Percentiles rank a stretch among this genome's conserved stretches.
Evolutionary conservation across 2,888 invertebrate species (phyloP).

Genomic region (Pristionchus entomophagus): DNA sequence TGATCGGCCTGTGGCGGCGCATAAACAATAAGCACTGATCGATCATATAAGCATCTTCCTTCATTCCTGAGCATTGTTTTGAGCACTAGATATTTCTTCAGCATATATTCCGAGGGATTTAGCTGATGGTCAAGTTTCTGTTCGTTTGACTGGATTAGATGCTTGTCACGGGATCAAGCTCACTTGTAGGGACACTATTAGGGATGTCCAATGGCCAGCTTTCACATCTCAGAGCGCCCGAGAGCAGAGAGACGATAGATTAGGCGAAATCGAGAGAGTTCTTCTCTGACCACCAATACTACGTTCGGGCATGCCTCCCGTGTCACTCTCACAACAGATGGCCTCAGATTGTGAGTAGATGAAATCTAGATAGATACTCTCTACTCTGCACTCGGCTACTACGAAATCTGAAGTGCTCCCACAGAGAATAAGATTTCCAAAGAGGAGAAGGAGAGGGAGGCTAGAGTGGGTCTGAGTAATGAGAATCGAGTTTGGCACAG

Average conservation of each 20-base stretch:
- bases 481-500: neutral
- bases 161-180: too few relatives aligned
- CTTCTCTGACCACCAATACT: neutral
- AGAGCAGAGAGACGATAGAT: neutral
- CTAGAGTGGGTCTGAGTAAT: constrained; percentile 11
- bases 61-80: too few relatives aligned
- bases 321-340: constrained; percentile 37
- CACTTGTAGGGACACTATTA: too few relatives aligned
- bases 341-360: neutral
- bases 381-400: too few relatives aligned
- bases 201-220: too few relatives aligned
- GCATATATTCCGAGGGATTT: too few relatives aligned
- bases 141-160: too few relatives aligned
- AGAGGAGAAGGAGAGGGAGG: neutral
- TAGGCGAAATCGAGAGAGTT: neutral
- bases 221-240: too few relatives aligned
- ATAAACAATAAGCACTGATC: neutral
- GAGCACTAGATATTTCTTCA: too few relatives aligned
- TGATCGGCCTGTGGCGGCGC: neutral
- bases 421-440: constrained; percentile 12
- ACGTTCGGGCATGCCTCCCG: neutral
- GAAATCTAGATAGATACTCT: constrained; percentile 13
- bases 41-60: too few relatives aligned
- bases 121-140: neutral
- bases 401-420: constrained; percentile 25